Evolutionary conservation across 1,140 invertebrate genomes (phyloP), one percentile per base, ranked within the genome.

Genomic region (Drosophila busckii): DNA sequence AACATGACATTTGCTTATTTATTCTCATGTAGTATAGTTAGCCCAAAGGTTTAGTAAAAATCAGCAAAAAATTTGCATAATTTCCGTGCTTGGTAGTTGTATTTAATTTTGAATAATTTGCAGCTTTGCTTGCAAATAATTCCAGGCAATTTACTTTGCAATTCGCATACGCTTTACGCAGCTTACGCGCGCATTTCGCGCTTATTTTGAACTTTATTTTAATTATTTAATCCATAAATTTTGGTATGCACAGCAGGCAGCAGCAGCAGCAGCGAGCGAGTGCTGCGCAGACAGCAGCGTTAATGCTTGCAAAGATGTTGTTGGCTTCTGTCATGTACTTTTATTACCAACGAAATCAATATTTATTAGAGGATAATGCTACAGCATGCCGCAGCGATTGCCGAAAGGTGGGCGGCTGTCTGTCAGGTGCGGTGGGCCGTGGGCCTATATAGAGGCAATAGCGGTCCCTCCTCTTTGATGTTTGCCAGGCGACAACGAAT

Each of bases 1-100:
- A 70, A 70, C 66, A 70, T 70, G 54, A 70, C 48, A 65, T 70
- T 60, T 70, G 61, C 60, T 70, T 70, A 70, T 70, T 70, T 70
- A 65, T 70, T 49, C 65, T 34, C 49, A 64, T 65, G 54, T 32
- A 38, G 34, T 54, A 37, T 28, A 28, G 9, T 48, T 40, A 61
- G 37, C 26, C 42, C 22, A 62, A 64, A 55, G 60, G 59, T 54
- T 48, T 55, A 58, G 26, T 46, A 42, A 32, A 44, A 68, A 50
- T 38, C 53, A 38, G 22, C n/a, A 41, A 34, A 41, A 41, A 60
- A 70, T 70, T 60, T 65, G 28, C 66, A 60, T 70, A 56, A 66
- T 70, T 62, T 62, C n/a, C n/a, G 41, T 55, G 42, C 46, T 42
- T 8, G 49, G 49, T 55, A 70, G 60, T 65, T 70, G 42, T 65